Evolutionary conservation across 2,113 vertebrate genomes (phyloP), one percentile per base, ranked within the genome.

Genomic region (Haemorhous mexicanus): DNA sequence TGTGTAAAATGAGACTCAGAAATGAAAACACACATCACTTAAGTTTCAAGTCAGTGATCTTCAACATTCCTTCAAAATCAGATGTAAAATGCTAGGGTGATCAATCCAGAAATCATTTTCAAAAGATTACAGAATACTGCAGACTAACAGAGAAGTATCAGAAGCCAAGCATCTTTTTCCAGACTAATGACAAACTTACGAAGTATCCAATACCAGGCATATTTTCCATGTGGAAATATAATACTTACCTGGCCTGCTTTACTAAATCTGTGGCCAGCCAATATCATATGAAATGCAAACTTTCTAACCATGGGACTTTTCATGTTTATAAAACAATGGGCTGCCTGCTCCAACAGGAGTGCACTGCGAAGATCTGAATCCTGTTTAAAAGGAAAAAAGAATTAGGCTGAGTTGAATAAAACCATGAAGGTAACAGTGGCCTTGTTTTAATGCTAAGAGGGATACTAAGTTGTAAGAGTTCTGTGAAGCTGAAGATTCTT

Each of bases 241-340:
- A 50, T 7, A 81, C 98, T 97, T 91, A 99, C 99, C 98, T 99
- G 99, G 39, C 98, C 99, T 68, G 99, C 99, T 98, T 99, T 99
- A 98, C 99, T 99, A 97, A 99, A 99, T 35, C 99, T 98, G 95
- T 99, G 99, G 62, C 99, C 99, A 72, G 99, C 99, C 93, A 99
- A 15, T 96, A 99, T 99, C 99, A 99, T 99, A 73, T 99, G 99
- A 98, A 99, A 99, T 3, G 99, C 99, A 52, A 99, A 99, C 95
- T 99, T 99, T 85, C 99, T 98, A 96, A 99, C 99, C 99, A 99
- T 99, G 15, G 99, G 99, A 92, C 97, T 99, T 44, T 98, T 99
- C 99, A 99, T 99, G 76, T 99, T 99, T 96, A 99, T 99, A 87
- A 99, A 99, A 88, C 99, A 99, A 90, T 99, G 99, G 39, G 99